Base-by-base conservation (phyloP, 2,888 invertebrate species). In the Dryococelus australis region DNA sequence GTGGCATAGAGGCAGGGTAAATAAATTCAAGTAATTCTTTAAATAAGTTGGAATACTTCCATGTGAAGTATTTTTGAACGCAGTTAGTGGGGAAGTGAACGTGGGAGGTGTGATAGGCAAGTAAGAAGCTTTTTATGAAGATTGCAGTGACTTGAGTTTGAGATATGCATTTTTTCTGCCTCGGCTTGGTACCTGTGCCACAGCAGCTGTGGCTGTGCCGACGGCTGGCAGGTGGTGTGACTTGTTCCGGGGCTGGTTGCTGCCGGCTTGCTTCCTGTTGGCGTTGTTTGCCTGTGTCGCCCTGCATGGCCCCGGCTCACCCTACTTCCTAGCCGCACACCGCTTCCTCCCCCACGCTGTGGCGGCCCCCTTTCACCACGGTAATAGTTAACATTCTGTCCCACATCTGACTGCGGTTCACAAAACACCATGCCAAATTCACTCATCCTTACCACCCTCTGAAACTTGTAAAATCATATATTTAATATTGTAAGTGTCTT, bases 251-350 rank as follows among this genome's bases (percentile, higher is more conserved):
- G 53, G 85, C 88, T 88, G 88, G 88, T 83, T 87, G 65, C 47
- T 87, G 65, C 88, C 88, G 84, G 88, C 88, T 86, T 88, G 88
- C 87, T 88, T 88, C 88, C 88, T 88, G 86, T 88, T 88, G 88
- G 88, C 88, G 65, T 85, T 88, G 87, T 87, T 88, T 78, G 86
- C 88, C 79, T 86, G 86, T 86, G 88, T 87, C 87, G 88, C 84
- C 53, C 53, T 87, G 87, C 88, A 88, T 88, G 88, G 88, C 79
- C 86, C 87, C 51, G 86, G 51, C 84, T 86, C 84, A 78, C 79
- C 87, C 51, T 87, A 87, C 87, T 84, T 84, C 53, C 65, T 87
- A 53, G 87, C 84, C 65, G 51, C 65, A 65, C 87, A 87, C 84
- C 87, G 87, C 87, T 87, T 83, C 87, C 80, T 87, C 35, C 87